These are phyloP conservation scores for Podargus strigoides DNA, from an alignment of 2,797 vertebrate species.

Conservation along the genomic window DNA sequence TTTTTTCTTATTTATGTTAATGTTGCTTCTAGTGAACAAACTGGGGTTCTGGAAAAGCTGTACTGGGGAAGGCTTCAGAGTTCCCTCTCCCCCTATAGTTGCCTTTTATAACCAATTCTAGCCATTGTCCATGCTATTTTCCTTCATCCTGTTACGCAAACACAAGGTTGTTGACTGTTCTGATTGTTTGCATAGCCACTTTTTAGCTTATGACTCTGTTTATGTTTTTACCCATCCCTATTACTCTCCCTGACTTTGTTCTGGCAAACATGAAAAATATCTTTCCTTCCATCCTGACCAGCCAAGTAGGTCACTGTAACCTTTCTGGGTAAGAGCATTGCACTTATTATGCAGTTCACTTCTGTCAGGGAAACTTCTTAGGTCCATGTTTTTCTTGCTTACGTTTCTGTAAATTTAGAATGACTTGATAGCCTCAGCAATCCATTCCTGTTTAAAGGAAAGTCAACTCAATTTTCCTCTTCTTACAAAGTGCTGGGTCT, in stretches of 20 bases:
- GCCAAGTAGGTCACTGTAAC: not conserved
- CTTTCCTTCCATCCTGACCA: too few relatives aligned
- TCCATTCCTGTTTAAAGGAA: not conserved
- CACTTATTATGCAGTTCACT: not conserved
- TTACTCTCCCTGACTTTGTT: not conserved
- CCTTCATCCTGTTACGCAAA: not conserved
- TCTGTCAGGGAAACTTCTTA: not conserved
- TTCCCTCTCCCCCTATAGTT: accelerated
- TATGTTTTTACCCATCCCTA: accelerated
- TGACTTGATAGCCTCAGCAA: not conserved
- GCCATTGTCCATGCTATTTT: not conserved
- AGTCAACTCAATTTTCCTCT: not conserved
- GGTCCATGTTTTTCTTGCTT: not conserved
- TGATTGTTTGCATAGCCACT: accelerated
- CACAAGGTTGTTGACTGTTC: not conserved
- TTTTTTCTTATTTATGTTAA: not conserved
- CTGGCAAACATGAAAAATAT: accelerated
- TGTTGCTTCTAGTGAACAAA: not conserved
- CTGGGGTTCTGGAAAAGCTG: not conserved
- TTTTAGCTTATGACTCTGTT: not conserved
- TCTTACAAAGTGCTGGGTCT: not conserved
- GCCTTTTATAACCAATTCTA: not conserved
- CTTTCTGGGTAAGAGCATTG: not conserved
- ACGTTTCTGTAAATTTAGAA: not conserved
- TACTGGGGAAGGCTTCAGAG: not conserved